Percentiles rank a stretch among this genome's conserved stretches.
phyloP scores from a whole-genome alignment of 2,797 vertebrate species.

The Falco biarmicus region DNA sequence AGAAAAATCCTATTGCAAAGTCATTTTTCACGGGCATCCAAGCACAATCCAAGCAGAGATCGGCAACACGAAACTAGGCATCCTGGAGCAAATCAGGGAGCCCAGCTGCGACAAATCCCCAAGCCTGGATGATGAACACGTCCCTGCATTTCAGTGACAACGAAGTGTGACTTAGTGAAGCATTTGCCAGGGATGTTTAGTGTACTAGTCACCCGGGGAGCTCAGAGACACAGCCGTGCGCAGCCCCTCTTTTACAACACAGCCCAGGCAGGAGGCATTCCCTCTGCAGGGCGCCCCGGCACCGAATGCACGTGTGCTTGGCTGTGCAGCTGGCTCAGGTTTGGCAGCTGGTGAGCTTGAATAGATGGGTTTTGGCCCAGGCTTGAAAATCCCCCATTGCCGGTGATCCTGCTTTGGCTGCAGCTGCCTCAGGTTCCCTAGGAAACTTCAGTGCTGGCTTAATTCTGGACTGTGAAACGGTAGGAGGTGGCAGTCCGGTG shows the following conservation, averaged over 20 bases:
- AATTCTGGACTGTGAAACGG: not conserved
- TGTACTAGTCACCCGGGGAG: not conserved
- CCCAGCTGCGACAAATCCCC: conserved; percentile 4
- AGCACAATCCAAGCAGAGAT: not conserved
- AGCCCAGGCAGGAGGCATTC: not conserved
- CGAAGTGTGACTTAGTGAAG: not conserved
- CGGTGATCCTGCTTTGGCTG: not conserved
- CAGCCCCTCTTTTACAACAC: not conserved
- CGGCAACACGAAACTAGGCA: not conserved
- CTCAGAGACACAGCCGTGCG: not conserved
- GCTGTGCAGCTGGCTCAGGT: not conserved
- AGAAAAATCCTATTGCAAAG: not conserved
- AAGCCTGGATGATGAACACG: not conserved
- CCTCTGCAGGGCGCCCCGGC: rapidly evolving
- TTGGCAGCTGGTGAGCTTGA: not conserved
- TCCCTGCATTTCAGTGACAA: conserved; percentile 12
- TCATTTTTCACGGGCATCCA: not conserved
- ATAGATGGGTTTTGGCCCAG: not conserved
- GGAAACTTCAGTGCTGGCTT: not conserved
- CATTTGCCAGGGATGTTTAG: not conserved
- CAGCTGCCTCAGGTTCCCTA: conserved; percentile 10
- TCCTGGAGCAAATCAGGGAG: not conserved
- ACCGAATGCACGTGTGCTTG: rapidly evolving
- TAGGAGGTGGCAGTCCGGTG: not conserved
- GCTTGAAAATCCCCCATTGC: not conserved